Base-by-base conservation (phyloP, 2,797 vertebrate species). In the Rhadinocentrus ornatus region DNA sequence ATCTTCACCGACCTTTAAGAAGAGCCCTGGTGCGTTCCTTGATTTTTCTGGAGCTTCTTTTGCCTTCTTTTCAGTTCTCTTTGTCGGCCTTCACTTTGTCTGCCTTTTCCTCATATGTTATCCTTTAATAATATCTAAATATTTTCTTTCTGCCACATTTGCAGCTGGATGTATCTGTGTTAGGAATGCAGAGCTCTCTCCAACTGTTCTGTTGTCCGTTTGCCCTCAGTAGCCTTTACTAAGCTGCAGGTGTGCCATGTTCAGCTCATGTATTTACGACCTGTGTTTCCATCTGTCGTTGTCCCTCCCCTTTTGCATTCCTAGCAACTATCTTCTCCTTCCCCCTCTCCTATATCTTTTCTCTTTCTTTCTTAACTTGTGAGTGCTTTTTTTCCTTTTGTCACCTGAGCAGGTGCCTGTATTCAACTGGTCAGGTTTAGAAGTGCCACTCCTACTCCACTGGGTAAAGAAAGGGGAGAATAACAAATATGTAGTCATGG, bases 241-340 rank as follows among this genome's bases (percentile, higher is more conserved):
- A 53, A 69, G 50, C 52, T 67, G 0, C 60, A 78, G 77, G 74
- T 73, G 72, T 65, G 67, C 73, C 68, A 80, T 50, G 24, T 52
- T 78, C 57, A 56, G 67, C 52, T 77, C 60, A 82, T 87, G 79
- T 88, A 81, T 85, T 89, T 84, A 76, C 71, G 52, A 37, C 48
- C 56, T 55, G 11, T 55, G 11, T 68, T 67, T 72, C 24, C 74
- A 59, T 70, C 57, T 46, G 3, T 56, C 48, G 69, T 39, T 34
- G 64, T 65, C 69, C 75, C 81, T 69, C 78, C 71, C 55, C 37
- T 46, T 77, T 69, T 16, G 2, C 64, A 13, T 71, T 27, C 13
- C 44, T 26, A 50, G 26, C 41, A 70, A 48, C 53, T 58, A 27
- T 29, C 26, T 31, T 70, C 55, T 69, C 62, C 50, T 53, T 20